phyloP scores from a whole-genome alignment of 2,888 invertebrate genomes.

The Boloria euphrosyne region DNA sequence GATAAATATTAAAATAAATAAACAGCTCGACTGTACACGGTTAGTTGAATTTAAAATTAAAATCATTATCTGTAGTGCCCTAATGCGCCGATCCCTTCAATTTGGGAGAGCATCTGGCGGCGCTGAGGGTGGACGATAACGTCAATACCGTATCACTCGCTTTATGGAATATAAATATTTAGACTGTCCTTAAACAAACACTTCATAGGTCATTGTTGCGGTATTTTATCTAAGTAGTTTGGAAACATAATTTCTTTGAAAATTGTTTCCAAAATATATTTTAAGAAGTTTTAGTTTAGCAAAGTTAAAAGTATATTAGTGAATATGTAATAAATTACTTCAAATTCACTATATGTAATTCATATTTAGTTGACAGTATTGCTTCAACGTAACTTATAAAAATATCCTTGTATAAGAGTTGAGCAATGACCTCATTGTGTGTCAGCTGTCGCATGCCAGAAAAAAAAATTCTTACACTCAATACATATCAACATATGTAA shows the following conservation, averaged over 20 bases:
- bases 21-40: slow-evolving; percentile 24
- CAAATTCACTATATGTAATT: no score
- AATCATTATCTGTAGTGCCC: slow-evolving; percentile 37
- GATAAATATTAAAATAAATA: not conserved
- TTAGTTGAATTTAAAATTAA: slow-evolving; percentile 33
- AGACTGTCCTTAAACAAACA: not conserved
- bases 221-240: no score
- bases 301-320: no score
- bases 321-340: no score
- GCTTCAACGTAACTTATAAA: not conserved
- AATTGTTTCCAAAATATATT: no score
- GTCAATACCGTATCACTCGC: not conserved
- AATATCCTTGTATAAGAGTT: not conserved
- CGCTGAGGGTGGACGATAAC: slow-evolving; percentile 32
- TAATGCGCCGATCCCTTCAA: slow-evolving; percentile 31
- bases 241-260: no score
- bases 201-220: not conserved
- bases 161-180: slow-evolving; percentile 9
- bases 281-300: no score
- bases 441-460: not conserved
- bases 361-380: no score
- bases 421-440: not conserved
- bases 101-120: slow-evolving; percentile 42
- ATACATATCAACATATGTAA: not conserved
- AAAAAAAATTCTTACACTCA: not conserved